Percentiles rank a stretch among this genome's conserved stretches.
Conservation (phyloP, 2,888 invertebrate genomes). For the Acanthopleura granulata region DNA sequence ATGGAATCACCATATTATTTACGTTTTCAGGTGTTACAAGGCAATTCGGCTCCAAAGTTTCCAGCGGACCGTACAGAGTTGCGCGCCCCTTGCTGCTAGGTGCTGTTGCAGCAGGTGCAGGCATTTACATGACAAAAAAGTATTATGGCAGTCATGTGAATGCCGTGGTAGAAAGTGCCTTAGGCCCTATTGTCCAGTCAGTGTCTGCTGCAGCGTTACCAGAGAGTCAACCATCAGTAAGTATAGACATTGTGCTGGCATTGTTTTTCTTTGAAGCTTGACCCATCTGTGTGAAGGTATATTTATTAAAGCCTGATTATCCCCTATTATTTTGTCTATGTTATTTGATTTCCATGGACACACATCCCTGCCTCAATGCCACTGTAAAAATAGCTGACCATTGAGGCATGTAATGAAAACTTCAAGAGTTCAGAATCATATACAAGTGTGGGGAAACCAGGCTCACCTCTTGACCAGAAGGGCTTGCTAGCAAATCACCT, state of each 20-base stretch:
- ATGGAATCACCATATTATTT: background rate
- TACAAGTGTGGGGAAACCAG: too few species aligned
- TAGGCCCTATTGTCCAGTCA: slow-evolving; percentile 22
- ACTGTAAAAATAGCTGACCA: too few species aligned
- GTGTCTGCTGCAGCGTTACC: slow-evolving; percentile 42
- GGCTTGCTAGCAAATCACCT: too few species aligned
- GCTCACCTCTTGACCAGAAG: too few species aligned
- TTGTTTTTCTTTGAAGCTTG: too few species aligned
- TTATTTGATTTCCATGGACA: too few species aligned
- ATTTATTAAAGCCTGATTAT: too few species aligned
- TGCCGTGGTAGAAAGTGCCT: slow-evolving; percentile 21
- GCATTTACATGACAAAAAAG: slow-evolving; percentile 39
- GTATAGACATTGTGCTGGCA: slow-evolving; percentile 3
- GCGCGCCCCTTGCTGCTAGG: slow-evolving; percentile 33
- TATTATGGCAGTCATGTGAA: slow-evolving; percentile 27
- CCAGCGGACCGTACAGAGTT: slow-evolving; percentile 13
- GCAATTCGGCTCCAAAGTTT: background rate
- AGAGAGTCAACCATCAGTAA: slow-evolving; percentile 47
- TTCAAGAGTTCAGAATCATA: too few species aligned
- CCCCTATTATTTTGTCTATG: too few species aligned
- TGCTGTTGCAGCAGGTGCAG: slow-evolving; percentile 37
- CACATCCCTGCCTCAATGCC: too few species aligned
- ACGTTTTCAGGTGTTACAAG: background rate
- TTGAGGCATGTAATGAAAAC: too few species aligned
- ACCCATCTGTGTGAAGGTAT: too few species aligned